Conservation (phyloP, 2,797 vertebrate species). For the Rallus crepitans region DNA sequence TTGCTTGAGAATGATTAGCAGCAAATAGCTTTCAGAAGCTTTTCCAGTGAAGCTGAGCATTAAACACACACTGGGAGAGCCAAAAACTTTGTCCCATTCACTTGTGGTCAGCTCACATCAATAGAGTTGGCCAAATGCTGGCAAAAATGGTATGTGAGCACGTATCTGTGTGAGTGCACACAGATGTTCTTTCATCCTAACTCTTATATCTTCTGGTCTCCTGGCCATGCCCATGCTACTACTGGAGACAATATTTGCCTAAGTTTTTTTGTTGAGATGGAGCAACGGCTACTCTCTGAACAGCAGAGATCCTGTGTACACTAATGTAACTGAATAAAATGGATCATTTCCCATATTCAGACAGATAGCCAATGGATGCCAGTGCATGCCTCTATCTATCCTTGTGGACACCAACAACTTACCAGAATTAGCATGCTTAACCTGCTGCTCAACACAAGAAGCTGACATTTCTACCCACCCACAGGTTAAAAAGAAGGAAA, state of each 20-base stretch:
- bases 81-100: background rate
- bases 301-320: background rate
- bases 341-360: background rate
- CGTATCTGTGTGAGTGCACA: background rate
- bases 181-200: background rate
- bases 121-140: background rate
- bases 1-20: constrained; percentile 41
- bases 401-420: background rate
- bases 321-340: background rate
- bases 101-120: background rate
- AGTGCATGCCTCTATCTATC: background rate
- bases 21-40: constrained; percentile 12
- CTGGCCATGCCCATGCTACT: background rate
- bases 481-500: background rate
- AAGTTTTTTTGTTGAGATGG: background rate
- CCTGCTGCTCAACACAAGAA: background rate
- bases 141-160: background rate
- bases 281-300: background rate
- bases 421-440: background rate
- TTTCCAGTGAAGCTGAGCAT: background rate
- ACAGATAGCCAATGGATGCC: background rate
- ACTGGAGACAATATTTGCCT: background rate
- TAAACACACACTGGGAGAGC: background rate
- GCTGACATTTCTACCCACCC: background rate
- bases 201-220: background rate